Evolutionary conservation across 2,888 invertebrate genomes (phyloP), one percentile per base, ranked within the genome.

Genomic region (Halocaridina rubra): DNA sequence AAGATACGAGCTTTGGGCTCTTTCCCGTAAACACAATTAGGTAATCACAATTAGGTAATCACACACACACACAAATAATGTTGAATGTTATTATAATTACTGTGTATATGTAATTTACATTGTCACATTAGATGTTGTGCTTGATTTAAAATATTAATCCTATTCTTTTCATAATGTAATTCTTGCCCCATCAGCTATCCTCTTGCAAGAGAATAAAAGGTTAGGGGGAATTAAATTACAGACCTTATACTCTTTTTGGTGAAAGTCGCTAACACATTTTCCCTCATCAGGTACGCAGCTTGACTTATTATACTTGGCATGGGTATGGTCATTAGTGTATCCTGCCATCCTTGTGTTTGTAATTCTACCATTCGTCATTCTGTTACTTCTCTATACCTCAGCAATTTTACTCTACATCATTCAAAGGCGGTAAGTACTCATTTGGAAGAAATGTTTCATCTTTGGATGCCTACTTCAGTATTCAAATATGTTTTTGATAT

Each of bases 301-400:
- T 76, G 87, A 87, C 61, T 33, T 85, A 19, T 39, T 87, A 72
- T 87, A 87, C 81, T 72, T 87, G 24, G 74, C 77, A 57, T 87
- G 87, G 87, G 85, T 87, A 22, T 78, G 78, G 57, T 87, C 87
- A 19, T 64, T 85, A 22, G 59, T 87, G 8, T 87, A 85, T 72
- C 87, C 87, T 10, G 81, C 78, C 0, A 76, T 87, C 32, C 46
- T 87, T 27, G 82, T 72, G 19, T 27, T 87, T 33, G 24, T 87
- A 22, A 80, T 87, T 24, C 61, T 87, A 24, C 87, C 87, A 16
- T 72, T 64, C 29, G 39, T 85, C 57, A 87, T 87, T 32, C 75
- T 87, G 16, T 19, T 85, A n/a, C 77, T 87, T 2, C 84, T 87
- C 24, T 87, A 87, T 53, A 13, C 85, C 27, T 82, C 82, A 19